Percentiles rank a stretch among this genome's conserved stretches.
phyloP scores from a whole-genome alignment of 1,140 invertebrate species.

The Microplitis mediator region DNA sequence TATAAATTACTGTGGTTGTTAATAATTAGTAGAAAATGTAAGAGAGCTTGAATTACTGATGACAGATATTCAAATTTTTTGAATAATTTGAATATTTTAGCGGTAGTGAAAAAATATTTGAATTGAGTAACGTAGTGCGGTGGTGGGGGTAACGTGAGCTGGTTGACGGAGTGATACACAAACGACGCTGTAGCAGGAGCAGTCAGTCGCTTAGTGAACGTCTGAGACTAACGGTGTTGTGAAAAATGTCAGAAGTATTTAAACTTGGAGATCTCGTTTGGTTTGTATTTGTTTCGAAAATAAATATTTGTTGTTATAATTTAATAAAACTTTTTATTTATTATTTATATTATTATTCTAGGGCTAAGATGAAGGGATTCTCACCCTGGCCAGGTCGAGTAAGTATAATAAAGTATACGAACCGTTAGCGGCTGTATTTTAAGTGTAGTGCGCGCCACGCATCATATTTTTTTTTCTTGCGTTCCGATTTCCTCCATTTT shows the following conservation, averaged over 20 bases:
- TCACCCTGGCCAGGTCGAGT: conserved; percentile 92
- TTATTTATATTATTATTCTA: conserved; percentile 67
- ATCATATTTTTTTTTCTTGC: conserved; percentile 30
- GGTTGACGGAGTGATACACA: conserved; percentile 45
- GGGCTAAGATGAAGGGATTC: conserved; percentile 96
- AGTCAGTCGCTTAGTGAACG: conserved; percentile 58
- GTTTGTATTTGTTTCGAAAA: conserved; percentile 62
- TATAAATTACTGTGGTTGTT: no score
- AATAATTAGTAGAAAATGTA: no score
- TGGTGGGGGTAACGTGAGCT: conserved; percentile 27
- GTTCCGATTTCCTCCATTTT: conserved; percentile 32
- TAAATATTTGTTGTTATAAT: conserved; percentile 7
- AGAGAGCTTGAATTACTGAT: no score
- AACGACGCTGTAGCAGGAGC: conserved; percentile 44
- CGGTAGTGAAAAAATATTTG: not conserved
- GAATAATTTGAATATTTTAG: not conserved
- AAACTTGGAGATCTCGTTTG: conserved; percentile 78
- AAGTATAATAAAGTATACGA: conserved; percentile 60
- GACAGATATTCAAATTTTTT: not conserved
- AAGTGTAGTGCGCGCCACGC: conserved; percentile 35
- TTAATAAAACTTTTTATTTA: conserved; percentile 27
- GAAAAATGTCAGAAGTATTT: conserved; percentile 66
- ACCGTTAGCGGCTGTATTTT: conserved; percentile 40
- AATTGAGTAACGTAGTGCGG: conserved; percentile 27
- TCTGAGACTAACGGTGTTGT: conserved; percentile 28